Base-by-base conservation (phyloP, 2,113 vertebrate species). In the Lasiurus cinereus region DNA sequence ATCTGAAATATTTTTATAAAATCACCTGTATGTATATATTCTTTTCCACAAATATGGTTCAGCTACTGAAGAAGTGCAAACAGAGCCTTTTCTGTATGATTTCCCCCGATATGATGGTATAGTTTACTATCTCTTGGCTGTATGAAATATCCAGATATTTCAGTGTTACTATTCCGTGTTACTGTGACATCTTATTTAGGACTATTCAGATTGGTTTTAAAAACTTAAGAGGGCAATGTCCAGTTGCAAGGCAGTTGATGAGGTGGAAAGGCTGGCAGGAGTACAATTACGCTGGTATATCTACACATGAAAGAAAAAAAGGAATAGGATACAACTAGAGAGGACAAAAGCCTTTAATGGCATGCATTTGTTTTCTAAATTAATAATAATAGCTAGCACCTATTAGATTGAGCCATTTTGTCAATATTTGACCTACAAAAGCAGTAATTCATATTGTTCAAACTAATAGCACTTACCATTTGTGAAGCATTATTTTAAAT, bases 1-100 rank as follows among this genome's bases (percentile, higher is more conserved):
- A 6, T 64, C 43, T 83, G 21, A 93, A 93, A 80, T 70, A 22
- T 52, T 88, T 91, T 89, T 89, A 39, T 86, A 52, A 48, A 83
- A 36, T 36, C 1, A 4, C 12, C 21, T 90, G 24, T 54, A 69
- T n/a, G 14, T 21, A 39, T 27, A 2, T 24, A 22, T 92, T 29
- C 15, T 76, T 82, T 86, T 84, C 48, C 46, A 76, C 76, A 93
- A 88, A 50, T 83, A 43, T 83, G 31, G 66, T 52, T 29, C 16
- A 43, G 6, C 89, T 69, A 31, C 21, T 76, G 46, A 87, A 83
- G 31, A 80, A 80, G 66, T 69, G 83, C 5, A 76, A 48, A 83
- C 1, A 69, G 22, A 73, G 83, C 39, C 8, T 31, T 48, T 83
- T 27, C n/a, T 39, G 50, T 31, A 1, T 83, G 29, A 31, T 43